These are phyloP conservation scores for Tanytarsus gracilentus DNA, from an alignment of 2,888 invertebrate species.

Conservation along the genomic window DNA sequence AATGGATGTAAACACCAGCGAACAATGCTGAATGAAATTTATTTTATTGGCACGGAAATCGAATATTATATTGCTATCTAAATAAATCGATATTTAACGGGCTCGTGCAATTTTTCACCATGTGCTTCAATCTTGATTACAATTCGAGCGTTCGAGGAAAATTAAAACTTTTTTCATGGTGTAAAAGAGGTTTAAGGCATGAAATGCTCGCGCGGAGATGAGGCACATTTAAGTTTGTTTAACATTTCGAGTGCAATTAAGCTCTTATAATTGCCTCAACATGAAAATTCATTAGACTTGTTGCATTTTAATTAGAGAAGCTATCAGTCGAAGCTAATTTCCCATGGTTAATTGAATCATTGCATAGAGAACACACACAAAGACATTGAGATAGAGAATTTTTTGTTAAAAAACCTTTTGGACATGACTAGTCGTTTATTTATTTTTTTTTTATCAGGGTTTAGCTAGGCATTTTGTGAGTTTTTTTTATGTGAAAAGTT, in stretches of 20 bases:
- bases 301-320: slow-evolving; percentile 31
- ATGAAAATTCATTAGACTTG: slow-evolving; percentile 27
- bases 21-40: background rate
- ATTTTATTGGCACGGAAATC: slow-evolving; percentile 2
- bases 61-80: background rate
- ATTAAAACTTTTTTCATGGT: too few species aligned
- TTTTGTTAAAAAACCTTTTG: slow-evolving; percentile 21
- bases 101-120: too few species aligned
- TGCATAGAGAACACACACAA: slow-evolving; percentile 18
- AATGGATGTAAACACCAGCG: background rate
- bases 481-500: too few species aligned
- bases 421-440: background rate
- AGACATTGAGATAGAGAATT: slow-evolving; percentile 20
- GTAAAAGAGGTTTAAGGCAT: too few species aligned
- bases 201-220: too few species aligned
- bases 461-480: too few species aligned
- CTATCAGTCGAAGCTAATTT: slow-evolving; percentile 31
- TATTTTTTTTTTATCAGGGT: too few species aligned
- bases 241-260: too few species aligned
- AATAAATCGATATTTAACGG: background rate
- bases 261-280: too few species aligned
- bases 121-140: too few species aligned
- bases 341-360: slow-evolving; percentile 29
- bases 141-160: too few species aligned
- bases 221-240: too few species aligned